A percentile compares a stretch with the other conserved stretches of the same genome.
These are phyloP conservation scores for Macrostomum lignano DNA, from an alignment of 1,140 invertebrate species.

Conservation along the genomic window DNA sequence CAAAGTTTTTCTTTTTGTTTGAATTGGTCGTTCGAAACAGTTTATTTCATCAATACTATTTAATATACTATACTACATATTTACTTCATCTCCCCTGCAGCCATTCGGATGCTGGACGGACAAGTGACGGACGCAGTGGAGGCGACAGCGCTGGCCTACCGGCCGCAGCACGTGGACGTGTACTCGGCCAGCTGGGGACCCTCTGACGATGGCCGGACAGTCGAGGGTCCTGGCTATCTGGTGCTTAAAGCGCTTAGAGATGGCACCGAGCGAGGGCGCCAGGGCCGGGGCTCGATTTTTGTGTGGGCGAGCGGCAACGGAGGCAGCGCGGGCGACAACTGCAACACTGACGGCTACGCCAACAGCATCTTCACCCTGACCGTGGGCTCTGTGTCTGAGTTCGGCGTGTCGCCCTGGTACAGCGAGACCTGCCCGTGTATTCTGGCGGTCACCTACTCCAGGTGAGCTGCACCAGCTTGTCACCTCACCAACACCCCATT, in stretches of 20 bases:
- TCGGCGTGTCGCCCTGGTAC: conserved; percentile 32
- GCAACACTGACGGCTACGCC: conserved; percentile 28
- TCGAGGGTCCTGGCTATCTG: conserved; percentile 54
- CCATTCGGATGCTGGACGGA: conserved; percentile 86
- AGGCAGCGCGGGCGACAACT: conserved; percentile 24
- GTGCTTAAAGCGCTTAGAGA: conserved; percentile 62
- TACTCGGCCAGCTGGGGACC: conserved; percentile 86
- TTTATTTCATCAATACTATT: too few species aligned
- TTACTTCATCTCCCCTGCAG: conserved; percentile 31
- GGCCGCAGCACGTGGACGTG: conserved; percentile 82
- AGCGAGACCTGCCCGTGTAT: conserved; percentile 69
- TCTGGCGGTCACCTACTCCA: too few species aligned
- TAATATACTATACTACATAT: conserved; percentile 46
- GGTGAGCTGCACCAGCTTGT: too few species aligned
- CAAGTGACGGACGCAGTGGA: conserved; percentile 93
- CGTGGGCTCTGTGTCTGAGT: conserved; percentile 20
- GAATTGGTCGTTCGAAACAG: too few species aligned
- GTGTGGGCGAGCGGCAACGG: conserved; percentile 32
- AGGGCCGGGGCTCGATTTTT: conserved; percentile 23
- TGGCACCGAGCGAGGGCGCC: conserved; percentile 31
- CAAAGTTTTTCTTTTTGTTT: too few species aligned
- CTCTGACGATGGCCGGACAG: conserved; percentile 49
- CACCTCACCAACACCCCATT: too few species aligned
- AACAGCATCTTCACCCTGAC: conserved; percentile 22
- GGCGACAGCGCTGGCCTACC: conserved; percentile 63